phyloP scores from a whole-genome alignment of 2,113 vertebrate species.

The Fukomys damarensis region DNA sequence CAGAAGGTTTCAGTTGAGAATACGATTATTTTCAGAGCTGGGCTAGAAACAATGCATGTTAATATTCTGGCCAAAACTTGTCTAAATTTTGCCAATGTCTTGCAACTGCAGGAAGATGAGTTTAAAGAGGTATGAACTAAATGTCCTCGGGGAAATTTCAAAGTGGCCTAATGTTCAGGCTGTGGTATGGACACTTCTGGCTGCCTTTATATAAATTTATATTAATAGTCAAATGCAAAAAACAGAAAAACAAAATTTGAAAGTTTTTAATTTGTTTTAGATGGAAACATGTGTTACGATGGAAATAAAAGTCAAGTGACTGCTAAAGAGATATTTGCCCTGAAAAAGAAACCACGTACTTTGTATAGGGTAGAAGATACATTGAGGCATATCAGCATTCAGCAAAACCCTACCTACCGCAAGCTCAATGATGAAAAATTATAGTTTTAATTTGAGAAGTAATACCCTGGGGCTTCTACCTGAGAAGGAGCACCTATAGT shows the following conservation, averaged over 20 bases:
- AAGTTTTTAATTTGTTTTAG: background rate
- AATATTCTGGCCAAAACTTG: background rate
- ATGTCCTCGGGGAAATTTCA: background rate
- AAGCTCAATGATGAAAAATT: background rate
- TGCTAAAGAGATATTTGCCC: background rate
- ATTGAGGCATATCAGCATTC: background rate
- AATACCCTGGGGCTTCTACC: background rate
- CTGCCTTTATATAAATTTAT: too few relatives aligned
- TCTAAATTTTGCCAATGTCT: background rate
- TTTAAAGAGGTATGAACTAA: background rate
- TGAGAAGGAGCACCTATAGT: background rate
- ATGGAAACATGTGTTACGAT: background rate
- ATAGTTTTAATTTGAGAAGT: background rate
- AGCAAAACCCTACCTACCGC: background rate
- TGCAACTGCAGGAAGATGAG: background rate
- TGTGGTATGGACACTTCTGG: too few relatives aligned
- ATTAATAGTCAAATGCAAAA: background rate
- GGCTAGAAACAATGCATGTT: background rate
- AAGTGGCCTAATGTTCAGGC: background rate
- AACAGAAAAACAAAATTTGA: background rate
- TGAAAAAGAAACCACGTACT: background rate
- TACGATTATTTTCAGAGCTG: background rate
- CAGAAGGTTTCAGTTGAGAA: background rate
- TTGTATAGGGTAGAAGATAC: background rate
- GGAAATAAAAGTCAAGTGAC: background rate